Percentiles rank a stretch among this genome's conserved stretches.
These are phyloP conservation scores for Olivierus martensii DNA, from an alignment of 1,140 invertebrate genomes.

Conservation along the genomic window DNA sequence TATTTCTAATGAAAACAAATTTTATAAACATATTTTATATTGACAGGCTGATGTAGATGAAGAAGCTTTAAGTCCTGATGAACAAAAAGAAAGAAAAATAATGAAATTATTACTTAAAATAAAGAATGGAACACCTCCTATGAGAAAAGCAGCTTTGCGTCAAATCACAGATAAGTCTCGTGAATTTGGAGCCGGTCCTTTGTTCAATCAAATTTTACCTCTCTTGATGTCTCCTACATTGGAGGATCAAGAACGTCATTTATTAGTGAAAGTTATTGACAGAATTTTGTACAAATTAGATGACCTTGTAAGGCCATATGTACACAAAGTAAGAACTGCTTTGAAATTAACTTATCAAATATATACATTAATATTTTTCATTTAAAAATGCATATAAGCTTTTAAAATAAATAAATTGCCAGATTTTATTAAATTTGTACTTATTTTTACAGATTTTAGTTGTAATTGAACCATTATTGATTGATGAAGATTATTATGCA, in stretches of 20 bases:
- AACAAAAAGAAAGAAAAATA: conserved; percentile 96
- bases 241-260: conserved; percentile 97
- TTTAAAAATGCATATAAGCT: background rate
- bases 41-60: conserved; percentile 85
- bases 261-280: conserved; percentile 99
- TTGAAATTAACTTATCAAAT: too few relatives aligned
- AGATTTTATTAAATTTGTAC: background rate
- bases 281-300: conserved; percentile 97
- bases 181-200: conserved; percentile 93
- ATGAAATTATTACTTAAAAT: conserved; percentile 98
- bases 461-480: conserved; percentile 95
- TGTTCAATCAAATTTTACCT: conserved; percentile 98
- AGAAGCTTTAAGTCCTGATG: conserved; percentile 84
- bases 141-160: conserved; percentile 92
- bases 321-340: conserved; percentile 66
- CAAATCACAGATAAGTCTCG: conserved; percentile 98
- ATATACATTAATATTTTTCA: background rate
- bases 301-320: conserved; percentile 95
- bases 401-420: background rate
- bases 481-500: conserved; percentile 99
- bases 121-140: conserved; percentile 98
- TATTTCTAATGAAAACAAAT: too few relatives aligned
- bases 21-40: too few relatives aligned
- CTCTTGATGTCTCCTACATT: conserved; percentile 97
- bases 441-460: conserved; percentile 61